A percentile compares a stretch with the other conserved stretches of the same genome.
phyloP scores from a whole-genome alignment of 2,888 invertebrate species.

The Habroteleia sp. region DNA sequence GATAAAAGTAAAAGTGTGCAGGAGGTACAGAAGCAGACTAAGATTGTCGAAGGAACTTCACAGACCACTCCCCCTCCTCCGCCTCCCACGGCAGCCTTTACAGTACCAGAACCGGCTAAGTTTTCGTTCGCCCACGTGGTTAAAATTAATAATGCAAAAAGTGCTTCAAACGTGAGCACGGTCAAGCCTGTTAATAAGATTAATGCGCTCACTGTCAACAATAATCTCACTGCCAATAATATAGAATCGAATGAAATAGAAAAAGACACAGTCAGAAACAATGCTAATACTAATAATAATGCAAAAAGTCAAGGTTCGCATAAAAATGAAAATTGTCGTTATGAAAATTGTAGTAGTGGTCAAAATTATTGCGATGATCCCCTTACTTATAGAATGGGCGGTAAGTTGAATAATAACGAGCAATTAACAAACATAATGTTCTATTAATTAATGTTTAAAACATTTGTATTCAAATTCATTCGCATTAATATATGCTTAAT shows the following conservation, averaged over 20 bases:
- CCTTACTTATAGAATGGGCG: conserved; percentile 87
- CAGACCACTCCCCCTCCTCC: conserved; percentile 6
- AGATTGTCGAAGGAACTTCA: neutral
- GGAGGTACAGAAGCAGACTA: neutral
- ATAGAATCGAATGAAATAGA: neutral
- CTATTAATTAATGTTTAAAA: too few species aligned
- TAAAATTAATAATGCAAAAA: conserved; percentile 68
- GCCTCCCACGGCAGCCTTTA: conserved; percentile 7
- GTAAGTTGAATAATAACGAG: conserved; percentile 82
- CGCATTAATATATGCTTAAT: too few species aligned
- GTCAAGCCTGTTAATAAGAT: conserved; percentile 73
- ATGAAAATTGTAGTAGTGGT: too few species aligned
- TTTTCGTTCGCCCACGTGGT: conserved; percentile 70
- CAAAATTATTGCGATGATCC: conserved; percentile 81
- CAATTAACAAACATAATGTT: too few species aligned
- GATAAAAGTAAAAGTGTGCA: neutral
- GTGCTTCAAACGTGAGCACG: conserved; percentile 10
- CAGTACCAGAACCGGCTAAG: conserved; percentile 75
- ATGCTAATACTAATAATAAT: neutral
- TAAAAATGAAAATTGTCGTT: too few species aligned
- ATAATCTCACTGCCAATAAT: conserved; percentile 37
- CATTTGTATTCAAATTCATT: too few species aligned
- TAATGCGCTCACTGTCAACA: conserved; percentile 67
- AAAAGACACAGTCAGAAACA: neutral
- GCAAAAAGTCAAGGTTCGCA: too few species aligned